Percentiles rank a stretch among this genome's conserved stretches.
Evolutionary conservation across 2,888 invertebrate species (phyloP).

Genomic region (Caradrina clavipalpis): DNA sequence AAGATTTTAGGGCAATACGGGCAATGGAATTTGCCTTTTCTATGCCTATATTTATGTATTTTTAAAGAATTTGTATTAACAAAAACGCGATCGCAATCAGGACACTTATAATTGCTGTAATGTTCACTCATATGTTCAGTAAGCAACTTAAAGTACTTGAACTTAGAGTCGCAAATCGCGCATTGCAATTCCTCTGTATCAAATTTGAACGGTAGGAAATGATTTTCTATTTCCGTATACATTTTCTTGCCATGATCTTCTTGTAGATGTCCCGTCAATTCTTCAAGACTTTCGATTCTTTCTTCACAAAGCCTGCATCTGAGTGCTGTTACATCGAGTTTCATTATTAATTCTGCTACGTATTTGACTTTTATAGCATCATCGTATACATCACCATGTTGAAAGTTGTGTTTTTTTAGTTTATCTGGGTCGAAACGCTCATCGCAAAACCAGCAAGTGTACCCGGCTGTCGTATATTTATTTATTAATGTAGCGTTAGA

Average conservation of each 20-base stretch:
- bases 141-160: slow-evolving; percentile 73
- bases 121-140: slow-evolving; percentile 81
- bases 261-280: slow-evolving; percentile 26
- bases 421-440: slow-evolving; percentile 3
- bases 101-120: slow-evolving; percentile 77
- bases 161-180: slow-evolving; percentile 71
- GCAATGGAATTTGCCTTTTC: slow-evolving; percentile 65
- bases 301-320: slow-evolving; percentile 25
- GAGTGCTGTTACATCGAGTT: slow-evolving; percentile 42
- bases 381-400: slow-evolving; percentile 27
- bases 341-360: slow-evolving; percentile 47
- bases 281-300: slow-evolving; percentile 27
- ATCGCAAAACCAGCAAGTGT: slow-evolving; percentile 55
- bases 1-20: slow-evolving; percentile 71
- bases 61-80: slow-evolving; percentile 64
- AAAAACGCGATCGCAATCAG: slow-evolving; percentile 74
- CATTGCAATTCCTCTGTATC: slow-evolving; percentile 70
- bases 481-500: slow-evolving; percentile 70
- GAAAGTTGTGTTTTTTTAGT: slow-evolving; percentile 26
- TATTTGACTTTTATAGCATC: slow-evolving; percentile 51
- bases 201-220: slow-evolving; percentile 80
- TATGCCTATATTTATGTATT: slow-evolving; percentile 64
- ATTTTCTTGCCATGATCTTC: slow-evolving; percentile 49
- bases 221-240: slow-evolving; percentile 73
- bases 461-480: slow-evolving; percentile 57